Percentiles rank a stretch among this genome's conserved stretches.
phyloP scores from a whole-genome alignment of 1,140 invertebrate genomes.

The Drosophila pseudoobscura region DNA sequence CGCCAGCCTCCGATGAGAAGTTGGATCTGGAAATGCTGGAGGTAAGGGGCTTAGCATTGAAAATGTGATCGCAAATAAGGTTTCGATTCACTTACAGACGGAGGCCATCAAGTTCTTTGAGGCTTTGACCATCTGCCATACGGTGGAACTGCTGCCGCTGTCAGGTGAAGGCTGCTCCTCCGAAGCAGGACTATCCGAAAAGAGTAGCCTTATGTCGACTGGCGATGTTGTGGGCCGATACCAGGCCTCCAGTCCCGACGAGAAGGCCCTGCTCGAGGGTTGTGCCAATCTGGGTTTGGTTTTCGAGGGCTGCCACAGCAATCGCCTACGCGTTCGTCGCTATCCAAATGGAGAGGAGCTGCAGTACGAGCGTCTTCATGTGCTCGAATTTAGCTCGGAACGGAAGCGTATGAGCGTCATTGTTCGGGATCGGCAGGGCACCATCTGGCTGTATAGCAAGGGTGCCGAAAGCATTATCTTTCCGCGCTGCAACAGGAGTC shows the following conservation, averaged over 20 bases:
- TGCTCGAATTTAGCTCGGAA: conserved; percentile 97
- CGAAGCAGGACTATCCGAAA: conserved; percentile 16
- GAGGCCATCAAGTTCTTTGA: conserved; percentile 86
- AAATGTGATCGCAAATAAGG: neutral
- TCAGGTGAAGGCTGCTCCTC: neutral
- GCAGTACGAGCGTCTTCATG: conserved; percentile 93
- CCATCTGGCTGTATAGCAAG: conserved; percentile 90
- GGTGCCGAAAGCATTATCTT: conserved; percentile 91
- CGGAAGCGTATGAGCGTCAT: conserved; percentile 97
- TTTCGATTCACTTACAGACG: conserved; percentile 14
- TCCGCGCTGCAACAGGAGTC: conserved; percentile 84
- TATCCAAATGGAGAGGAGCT: conserved; percentile 52
- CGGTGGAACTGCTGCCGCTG: conserved; percentile 87
- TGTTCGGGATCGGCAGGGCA: conserved; percentile 88
- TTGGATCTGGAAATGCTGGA: conserved; percentile 80
- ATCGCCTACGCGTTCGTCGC: conserved; percentile 37
- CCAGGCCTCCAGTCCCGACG: conserved; percentile 92
- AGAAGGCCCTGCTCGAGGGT: conserved; percentile 92
- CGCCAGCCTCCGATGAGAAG: conserved; percentile 52
- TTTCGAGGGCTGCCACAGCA: conserved; percentile 85
- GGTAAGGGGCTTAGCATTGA: conserved; percentile 51
- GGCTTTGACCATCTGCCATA: conserved; percentile 90
- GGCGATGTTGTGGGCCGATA: conserved; percentile 51
- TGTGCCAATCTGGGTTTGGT: conserved; percentile 88
- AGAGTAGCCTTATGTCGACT: conserved; percentile 24